Evolutionary conservation across 2,797 vertebrate species (phyloP).

Genomic region (Argyrosomus regius): DNA sequence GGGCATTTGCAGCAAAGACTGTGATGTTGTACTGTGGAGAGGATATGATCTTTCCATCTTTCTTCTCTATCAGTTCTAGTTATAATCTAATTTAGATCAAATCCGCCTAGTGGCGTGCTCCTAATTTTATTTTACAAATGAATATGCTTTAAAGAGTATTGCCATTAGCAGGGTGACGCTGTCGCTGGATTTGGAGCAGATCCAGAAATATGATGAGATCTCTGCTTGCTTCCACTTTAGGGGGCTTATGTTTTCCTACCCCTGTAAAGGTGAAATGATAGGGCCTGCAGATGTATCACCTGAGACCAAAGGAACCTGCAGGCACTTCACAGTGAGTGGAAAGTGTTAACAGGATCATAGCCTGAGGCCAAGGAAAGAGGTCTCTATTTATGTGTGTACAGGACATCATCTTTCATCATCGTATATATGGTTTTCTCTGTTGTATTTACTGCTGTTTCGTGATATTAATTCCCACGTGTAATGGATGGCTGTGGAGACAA

Average conservation of each 20-base stretch:
- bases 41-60: conserved; percentile 31
- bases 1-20: conserved; percentile 39
- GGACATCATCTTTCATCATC: neutral
- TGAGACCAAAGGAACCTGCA: conserved; percentile 44
- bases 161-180: neutral
- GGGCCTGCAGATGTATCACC: conserved; percentile 39
- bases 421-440: neutral
- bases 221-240: conserved; percentile 11
- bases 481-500: neutral
- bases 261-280: conserved; percentile 25
- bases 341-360: conserved; percentile 45
- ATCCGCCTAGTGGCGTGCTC: neutral
- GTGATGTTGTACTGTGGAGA: conserved; percentile 20
- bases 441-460: neutral
- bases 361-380: conserved; percentile 13
- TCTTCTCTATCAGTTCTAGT: neutral
- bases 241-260: neutral
- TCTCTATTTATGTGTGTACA: conserved; percentile 38
- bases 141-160: neutral
- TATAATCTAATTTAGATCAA: conserved; percentile 19
- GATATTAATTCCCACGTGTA: conserved; percentile 1
- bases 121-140: conserved; percentile 1
- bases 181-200: conserved; percentile 4
- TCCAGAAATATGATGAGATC: conserved; percentile 26
- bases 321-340: conserved; percentile 36